These are phyloP conservation scores for Vespertilio murinus DNA, from an alignment of 2,797 vertebrate genomes.

Conservation along the genomic window DNA sequence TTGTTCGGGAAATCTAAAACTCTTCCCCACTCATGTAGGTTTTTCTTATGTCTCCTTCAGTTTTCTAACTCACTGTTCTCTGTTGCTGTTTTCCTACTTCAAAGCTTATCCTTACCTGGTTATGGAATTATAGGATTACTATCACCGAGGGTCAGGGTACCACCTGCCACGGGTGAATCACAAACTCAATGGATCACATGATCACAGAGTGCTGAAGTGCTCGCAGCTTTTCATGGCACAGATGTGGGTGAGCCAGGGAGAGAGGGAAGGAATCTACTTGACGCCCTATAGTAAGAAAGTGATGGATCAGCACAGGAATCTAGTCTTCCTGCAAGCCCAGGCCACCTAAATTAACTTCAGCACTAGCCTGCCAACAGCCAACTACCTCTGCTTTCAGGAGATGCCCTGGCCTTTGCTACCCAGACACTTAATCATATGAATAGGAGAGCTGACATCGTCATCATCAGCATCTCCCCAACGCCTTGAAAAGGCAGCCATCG, in stretches of 20 bases:
- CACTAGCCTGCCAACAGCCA: not conserved
- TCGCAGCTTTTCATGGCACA: not conserved
- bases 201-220: not conserved
- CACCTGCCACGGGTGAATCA: not conserved
- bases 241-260: not conserved
- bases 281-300: not conserved
- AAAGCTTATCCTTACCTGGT: not conserved
- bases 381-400: not conserved
- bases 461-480: too few relatives aligned
- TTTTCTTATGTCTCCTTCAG: not conserved
- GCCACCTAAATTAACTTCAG: not conserved
- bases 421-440: not conserved
- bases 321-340: not conserved
- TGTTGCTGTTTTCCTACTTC: not conserved
- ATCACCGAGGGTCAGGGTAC: not conserved
- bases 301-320: not conserved
- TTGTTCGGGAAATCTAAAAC: not conserved
- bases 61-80: slow-evolving; percentile 8
- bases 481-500: not conserved
- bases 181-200: not conserved
- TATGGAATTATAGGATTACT: not conserved
- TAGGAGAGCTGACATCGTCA: too few relatives aligned
- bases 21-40: not conserved
- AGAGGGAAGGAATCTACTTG: not conserved
- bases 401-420: not conserved